Conservation (phyloP, 2,888 invertebrate species). For the Linnaemya tessellans region DNA sequence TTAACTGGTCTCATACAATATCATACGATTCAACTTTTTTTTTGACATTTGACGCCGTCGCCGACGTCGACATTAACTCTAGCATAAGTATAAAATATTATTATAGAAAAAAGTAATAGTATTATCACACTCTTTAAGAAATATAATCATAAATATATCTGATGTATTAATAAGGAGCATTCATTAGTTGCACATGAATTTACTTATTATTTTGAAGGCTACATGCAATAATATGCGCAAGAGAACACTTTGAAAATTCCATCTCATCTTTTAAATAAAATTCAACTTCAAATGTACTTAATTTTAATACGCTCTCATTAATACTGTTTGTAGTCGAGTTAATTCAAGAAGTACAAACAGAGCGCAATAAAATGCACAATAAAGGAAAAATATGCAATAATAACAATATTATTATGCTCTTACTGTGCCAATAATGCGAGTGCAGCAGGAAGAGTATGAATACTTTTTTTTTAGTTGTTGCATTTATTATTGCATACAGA, state of each 20-base stretch:
- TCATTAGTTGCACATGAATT: not conserved
- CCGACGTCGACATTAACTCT: too few species aligned
- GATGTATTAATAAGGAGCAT: not conserved
- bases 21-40: too few species aligned
- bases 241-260: not conserved
- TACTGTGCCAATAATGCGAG: not conserved
- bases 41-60: too few species aligned
- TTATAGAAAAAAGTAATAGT: too few species aligned
- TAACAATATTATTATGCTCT: slow-evolving; percentile 5
- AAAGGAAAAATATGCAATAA: not conserved
- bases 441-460: not conserved
- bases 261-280: not conserved
- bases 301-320: slow-evolving; percentile 7
- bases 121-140: too few species aligned
- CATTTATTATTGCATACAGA: slow-evolving; percentile 8
- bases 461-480: not conserved
- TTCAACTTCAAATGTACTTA: not conserved
- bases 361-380: slow-evolving; percentile 3
- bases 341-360: slow-evolving; percentile 13
- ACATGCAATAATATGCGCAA: not conserved
- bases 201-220: not conserved
- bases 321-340: not conserved
- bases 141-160: not conserved
- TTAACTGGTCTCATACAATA: too few species aligned
- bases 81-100: too few species aligned